Evolutionary conservation across 2,888 invertebrate species (phyloP).

Genomic region (Lampropteryx suffumata): DNA sequence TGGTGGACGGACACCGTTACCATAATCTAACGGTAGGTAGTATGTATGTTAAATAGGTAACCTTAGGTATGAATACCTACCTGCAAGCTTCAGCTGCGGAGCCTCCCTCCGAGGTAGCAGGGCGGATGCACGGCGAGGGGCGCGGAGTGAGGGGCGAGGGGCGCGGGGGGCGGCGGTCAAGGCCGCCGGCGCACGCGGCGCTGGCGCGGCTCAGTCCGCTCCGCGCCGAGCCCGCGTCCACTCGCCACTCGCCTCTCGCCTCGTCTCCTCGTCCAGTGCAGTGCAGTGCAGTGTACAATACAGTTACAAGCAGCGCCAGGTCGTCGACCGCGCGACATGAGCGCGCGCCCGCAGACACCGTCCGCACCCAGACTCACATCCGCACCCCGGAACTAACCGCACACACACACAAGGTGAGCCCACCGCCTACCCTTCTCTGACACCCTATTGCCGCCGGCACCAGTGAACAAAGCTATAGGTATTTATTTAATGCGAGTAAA

Average conservation of each 20-base stretch:
- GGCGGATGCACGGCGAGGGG: slow-evolving; percentile 3
- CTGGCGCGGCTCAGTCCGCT: slow-evolving; percentile 35
- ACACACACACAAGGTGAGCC: slow-evolving; percentile 56
- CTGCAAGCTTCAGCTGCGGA: background rate
- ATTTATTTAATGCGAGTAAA: too few species aligned
- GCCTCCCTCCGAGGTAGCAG: too few species aligned
- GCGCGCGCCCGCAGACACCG: slow-evolving; percentile 50
- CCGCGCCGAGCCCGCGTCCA: slow-evolving; percentile 32
- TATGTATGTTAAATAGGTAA: too few species aligned
- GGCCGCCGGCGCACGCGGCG: slow-evolving; percentile 57
- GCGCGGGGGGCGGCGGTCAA: slow-evolving; percentile 58
- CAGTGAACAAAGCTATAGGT: too few species aligned
- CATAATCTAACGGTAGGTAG: too few species aligned
- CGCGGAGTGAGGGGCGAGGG: slow-evolving; percentile 19
- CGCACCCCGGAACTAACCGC: slow-evolving; percentile 44
- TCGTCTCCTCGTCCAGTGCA: too few species aligned
- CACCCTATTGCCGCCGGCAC: too few species aligned
- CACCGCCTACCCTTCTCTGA: too few species aligned
- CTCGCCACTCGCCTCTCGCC: slow-evolving; percentile 10
- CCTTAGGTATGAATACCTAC: too few species aligned
- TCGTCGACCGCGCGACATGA: slow-evolving; percentile 76
- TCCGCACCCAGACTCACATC: slow-evolving; percentile 41
- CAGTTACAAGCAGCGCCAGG: slow-evolving; percentile 56
- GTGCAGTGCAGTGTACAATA: slow-evolving; percentile 50
- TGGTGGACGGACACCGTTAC: too few species aligned